Conservation (phyloP, 1,140 invertebrate species). For the Monochamus saltuarius region DNA sequence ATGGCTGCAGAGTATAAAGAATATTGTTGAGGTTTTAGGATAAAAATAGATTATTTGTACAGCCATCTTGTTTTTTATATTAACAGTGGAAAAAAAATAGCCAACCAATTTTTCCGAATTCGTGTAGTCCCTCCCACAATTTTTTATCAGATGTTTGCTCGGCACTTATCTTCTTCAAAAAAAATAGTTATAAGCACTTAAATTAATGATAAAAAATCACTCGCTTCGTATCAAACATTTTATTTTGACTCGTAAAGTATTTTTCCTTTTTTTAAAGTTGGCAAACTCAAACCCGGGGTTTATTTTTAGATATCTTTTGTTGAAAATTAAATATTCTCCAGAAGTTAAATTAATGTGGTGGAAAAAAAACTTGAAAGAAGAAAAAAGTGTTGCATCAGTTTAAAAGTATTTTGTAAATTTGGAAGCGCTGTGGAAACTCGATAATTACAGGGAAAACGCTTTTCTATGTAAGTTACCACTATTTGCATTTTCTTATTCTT, state of each 20-base stretch:
- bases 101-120: conserved; percentile 18
- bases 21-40: conserved; percentile 28
- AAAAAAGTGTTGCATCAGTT: too few relatives aligned
- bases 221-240: too few relatives aligned
- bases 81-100: conserved; percentile 18
- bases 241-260: too few relatives aligned
- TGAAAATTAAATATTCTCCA: conserved; percentile 4
- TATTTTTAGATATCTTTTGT: too few relatives aligned
- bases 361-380: too few relatives aligned
- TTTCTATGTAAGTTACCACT: too few relatives aligned
- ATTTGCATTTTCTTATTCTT: too few relatives aligned
- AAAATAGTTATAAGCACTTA: conserved; percentile 1
- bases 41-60: conserved; percentile 50
- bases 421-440: too few relatives aligned
- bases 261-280: too few relatives aligned
- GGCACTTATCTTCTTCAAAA: neutral
- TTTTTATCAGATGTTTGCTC: conserved; percentile 20
- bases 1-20: conserved; percentile 11
- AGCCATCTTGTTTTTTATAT: conserved; percentile 41
- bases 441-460: too few relatives aligned
- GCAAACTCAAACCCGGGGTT: too few relatives aligned
- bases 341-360: conserved; percentile 6
- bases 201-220: neutral
- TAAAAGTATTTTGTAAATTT: too few relatives aligned
- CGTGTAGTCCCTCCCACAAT: conserved; percentile 16